Percentiles rank a stretch among this genome's conserved stretches.
These are phyloP conservation scores for Tenthredo amoena DNA, from an alignment of 2,888 invertebrate genomes.

Conservation along the genomic window DNA sequence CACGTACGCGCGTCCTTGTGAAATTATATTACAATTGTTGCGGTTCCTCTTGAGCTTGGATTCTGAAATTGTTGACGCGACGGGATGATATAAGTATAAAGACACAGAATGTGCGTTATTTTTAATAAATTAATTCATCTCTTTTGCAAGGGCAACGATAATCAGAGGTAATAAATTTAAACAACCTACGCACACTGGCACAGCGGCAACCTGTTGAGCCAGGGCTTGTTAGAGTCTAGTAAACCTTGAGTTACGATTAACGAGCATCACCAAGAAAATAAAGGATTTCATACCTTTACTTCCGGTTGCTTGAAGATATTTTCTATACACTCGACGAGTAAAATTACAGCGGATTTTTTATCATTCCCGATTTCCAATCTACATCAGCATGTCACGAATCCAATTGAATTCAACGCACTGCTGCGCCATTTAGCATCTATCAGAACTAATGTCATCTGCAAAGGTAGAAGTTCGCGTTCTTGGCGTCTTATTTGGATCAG, in stretches of 20 bases:
- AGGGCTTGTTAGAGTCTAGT: constrained; percentile 27
- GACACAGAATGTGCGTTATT: background rate
- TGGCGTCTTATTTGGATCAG: background rate
- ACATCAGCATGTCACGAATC: background rate
- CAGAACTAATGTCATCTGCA: background rate
- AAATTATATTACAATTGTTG: constrained; percentile 54
- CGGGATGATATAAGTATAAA: background rate
- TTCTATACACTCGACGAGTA: background rate
- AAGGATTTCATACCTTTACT: constrained; percentile 2
- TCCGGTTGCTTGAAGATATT: background rate
- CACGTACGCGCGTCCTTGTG: constrained; percentile 63
- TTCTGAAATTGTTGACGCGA: background rate
- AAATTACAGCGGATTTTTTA: background rate
- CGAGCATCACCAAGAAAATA: constrained; percentile 4
- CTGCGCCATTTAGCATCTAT: background rate
- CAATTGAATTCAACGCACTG: background rate
- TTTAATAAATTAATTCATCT: constrained; percentile 39
- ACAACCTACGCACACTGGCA: constrained; percentile 4
- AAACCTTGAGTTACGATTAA: constrained; percentile 36
- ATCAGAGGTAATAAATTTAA: constrained; percentile 44
- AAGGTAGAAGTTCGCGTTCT: background rate
- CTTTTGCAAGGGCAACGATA: constrained; percentile 24
- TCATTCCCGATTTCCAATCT: background rate
- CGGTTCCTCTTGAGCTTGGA: constrained; percentile 24
- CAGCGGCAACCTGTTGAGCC: constrained; percentile 15